Evolutionary conservation across 2,797 vertebrate genomes (phyloP).

Genomic region (Sebastes kiyomatsui): DNA sequence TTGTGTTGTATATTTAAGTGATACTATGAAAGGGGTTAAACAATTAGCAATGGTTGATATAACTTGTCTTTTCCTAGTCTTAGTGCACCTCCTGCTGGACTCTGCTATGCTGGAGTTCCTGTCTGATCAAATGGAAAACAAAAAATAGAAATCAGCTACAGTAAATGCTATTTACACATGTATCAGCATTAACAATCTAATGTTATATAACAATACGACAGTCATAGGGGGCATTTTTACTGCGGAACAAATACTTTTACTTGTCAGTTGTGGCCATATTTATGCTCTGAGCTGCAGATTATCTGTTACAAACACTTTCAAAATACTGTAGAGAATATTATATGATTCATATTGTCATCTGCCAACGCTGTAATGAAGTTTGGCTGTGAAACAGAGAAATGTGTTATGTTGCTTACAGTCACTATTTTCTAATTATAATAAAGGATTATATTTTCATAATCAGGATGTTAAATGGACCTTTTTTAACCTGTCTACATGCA

Average conservation of each 20-base stretch:
- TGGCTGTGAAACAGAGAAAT: background rate
- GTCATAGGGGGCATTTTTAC: background rate
- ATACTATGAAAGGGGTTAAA: background rate
- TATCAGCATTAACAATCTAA: background rate
- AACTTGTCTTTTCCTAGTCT: background rate
- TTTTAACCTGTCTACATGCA: no score
- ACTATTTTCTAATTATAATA: background rate
- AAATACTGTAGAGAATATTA: background rate
- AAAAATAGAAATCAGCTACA: background rate
- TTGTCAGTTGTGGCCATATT: background rate
- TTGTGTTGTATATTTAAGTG: background rate
- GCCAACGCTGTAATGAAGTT: background rate
- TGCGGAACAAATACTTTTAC: background rate
- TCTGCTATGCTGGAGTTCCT: background rate
- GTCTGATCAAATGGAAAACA: background rate
- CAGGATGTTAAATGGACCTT: no score
- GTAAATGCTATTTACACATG: background rate
- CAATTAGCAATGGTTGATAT: background rate
- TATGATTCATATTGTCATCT: background rate
- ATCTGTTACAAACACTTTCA: background rate
- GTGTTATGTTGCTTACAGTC: background rate
- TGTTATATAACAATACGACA: background rate
- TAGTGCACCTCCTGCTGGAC: constrained; percentile 5
- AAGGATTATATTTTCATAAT: background rate
- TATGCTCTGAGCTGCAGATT: background rate